phyloP scores from a whole-genome alignment of 2,113 vertebrate genomes.

The Nesogale talazaci region DNA sequence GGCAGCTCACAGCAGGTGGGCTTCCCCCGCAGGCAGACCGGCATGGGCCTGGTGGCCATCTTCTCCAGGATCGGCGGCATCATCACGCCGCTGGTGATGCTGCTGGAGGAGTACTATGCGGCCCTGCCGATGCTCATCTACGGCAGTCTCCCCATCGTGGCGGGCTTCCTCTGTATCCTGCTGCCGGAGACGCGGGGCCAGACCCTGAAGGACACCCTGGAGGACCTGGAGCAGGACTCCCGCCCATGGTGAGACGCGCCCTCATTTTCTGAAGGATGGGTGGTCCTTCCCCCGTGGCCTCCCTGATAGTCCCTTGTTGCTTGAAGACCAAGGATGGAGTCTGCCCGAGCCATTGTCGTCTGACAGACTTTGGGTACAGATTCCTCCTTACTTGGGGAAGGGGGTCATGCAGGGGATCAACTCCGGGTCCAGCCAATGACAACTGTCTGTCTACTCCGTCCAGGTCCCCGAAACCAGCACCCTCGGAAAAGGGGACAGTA shows the following conservation, averaged over 20 bases:
- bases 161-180: slow-evolving; percentile 83
- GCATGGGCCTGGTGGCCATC: slow-evolving; percentile 89
- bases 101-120: slow-evolving; percentile 85
- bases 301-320: background rate
- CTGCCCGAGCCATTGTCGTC: too few relatives aligned
- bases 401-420: rapidly evolving
- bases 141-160: slow-evolving; percentile 83
- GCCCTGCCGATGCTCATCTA: slow-evolving; percentile 89
- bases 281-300: background rate
- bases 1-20: background rate
- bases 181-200: slow-evolving; percentile 89
- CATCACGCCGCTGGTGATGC: slow-evolving; percentile 87
- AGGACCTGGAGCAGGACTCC: slow-evolving; percentile 22
- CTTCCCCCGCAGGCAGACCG: slow-evolving; percentile 87
- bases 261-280: background rate
- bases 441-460: background rate
- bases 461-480: background rate
- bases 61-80: slow-evolving; percentile 88
- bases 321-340: background rate
- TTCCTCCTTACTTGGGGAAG: background rate
- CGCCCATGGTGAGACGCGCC: background rate
- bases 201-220: slow-evolving; percentile 85
- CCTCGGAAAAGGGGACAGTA: background rate
- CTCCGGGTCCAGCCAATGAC: background rate
- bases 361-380: background rate